A percentile compares a stretch with the other conserved stretches of the same genome.
phyloP scores from a whole-genome alignment of 2,888 invertebrate genomes.

The Tipula confusa region DNA sequence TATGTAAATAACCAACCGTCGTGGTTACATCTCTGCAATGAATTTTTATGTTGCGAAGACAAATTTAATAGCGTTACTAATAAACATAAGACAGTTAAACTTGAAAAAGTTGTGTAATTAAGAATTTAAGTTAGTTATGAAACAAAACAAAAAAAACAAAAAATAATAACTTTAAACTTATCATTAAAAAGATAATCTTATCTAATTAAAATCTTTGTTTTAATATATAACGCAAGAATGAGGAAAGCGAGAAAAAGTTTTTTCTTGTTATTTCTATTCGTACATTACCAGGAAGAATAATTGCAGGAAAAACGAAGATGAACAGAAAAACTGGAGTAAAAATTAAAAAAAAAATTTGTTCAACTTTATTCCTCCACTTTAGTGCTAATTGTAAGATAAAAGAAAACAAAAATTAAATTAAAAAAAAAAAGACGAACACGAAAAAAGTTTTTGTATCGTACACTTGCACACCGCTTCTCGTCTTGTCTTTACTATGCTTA shows the following conservation, averaged over 20 bases:
- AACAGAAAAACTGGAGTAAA: background rate
- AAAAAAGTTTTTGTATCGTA: background rate
- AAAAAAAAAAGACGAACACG: background rate
- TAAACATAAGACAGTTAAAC: background rate
- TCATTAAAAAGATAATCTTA: constrained; percentile 20
- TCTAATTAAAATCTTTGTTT: constrained; percentile 9
- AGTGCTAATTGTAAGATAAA: background rate
- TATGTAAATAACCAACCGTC: background rate
- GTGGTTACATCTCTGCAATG: background rate
- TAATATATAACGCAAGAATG: background rate
- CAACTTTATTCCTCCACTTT: background rate
- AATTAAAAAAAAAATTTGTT: background rate
- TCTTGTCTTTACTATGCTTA: background rate
- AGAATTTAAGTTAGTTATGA: background rate
- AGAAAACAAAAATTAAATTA: constrained; percentile 4
- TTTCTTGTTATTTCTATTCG: background rate
- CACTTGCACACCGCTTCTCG: too few species aligned
- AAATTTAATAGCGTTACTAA: background rate
- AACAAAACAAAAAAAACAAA: background rate
- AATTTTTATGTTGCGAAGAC: too few species aligned
- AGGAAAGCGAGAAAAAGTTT: background rate
- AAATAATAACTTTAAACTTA: constrained; percentile 1
- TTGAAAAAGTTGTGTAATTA: background rate
- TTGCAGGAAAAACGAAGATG: background rate
- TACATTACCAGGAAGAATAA: background rate